phyloP scores from a whole-genome alignment of 1,140 invertebrate genomes.

The Sarcophaga peregrina region DNA sequence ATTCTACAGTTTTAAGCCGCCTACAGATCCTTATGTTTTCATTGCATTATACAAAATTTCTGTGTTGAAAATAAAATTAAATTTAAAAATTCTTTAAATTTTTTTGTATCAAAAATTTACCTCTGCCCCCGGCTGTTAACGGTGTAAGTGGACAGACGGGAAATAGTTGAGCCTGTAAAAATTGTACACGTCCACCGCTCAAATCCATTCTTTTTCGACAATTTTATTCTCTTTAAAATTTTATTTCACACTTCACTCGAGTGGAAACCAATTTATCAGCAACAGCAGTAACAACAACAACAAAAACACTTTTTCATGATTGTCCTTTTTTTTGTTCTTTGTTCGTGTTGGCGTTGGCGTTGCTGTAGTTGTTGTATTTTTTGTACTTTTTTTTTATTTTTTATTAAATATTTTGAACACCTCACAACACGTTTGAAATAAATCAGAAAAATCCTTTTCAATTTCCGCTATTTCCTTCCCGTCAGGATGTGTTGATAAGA shows the following conservation, averaged over 20 bases:
- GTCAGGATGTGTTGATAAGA: background rate
- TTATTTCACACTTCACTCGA: background rate
- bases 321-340: background rate
- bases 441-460: conserved; percentile 8
- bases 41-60: too few relatives aligned
- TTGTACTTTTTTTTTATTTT: too few relatives aligned
- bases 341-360: background rate
- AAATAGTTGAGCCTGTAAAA: conserved; percentile 70
- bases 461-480: conserved; percentile 7
- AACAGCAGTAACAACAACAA: too few relatives aligned
- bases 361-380: too few relatives aligned
- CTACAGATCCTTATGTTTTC: too few relatives aligned
- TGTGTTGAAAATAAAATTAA: too few relatives aligned
- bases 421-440: conserved; percentile 4
- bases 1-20: too few relatives aligned
- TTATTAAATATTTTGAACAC: too few relatives aligned
- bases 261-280: too few relatives aligned
- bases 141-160: conserved; percentile 65
- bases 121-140: conserved; percentile 54
- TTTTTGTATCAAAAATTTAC: conserved; percentile 48
- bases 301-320: background rate
- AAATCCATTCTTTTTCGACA: conserved; percentile 41
- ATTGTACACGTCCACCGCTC: conserved; percentile 65
- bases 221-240: background rate
- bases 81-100: too few relatives aligned